These are phyloP conservation scores for Dryas iulia DNA, from an alignment of 1,140 invertebrate species.

Conservation along the genomic window DNA sequence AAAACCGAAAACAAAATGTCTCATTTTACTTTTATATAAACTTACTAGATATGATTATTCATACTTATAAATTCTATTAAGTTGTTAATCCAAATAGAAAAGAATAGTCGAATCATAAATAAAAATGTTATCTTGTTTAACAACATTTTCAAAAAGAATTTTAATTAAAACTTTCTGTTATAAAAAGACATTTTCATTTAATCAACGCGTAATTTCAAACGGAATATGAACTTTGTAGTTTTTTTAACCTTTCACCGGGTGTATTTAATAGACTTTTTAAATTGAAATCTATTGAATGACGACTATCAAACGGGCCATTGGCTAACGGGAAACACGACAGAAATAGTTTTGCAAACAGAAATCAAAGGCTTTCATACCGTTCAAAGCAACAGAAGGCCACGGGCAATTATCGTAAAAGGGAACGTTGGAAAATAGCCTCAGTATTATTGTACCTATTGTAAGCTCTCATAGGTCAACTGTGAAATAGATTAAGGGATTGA, in stretches of 20 bases:
- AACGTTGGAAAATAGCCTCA: constrained; percentile 52
- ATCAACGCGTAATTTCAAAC: background rate
- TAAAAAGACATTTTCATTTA: background rate
- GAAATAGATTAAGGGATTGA: constrained; percentile 34
- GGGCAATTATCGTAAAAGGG: constrained; percentile 66
- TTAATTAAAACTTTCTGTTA: background rate
- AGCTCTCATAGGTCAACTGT: constrained; percentile 46
- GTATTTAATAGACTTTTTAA: constrained; percentile 12
- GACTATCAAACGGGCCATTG: constrained; percentile 15
- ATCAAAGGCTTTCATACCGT: constrained; percentile 40
- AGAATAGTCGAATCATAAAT: background rate
- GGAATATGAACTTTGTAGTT: background rate
- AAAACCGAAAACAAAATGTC: no score
- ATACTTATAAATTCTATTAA: no score
- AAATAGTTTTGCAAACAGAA: constrained; percentile 43
- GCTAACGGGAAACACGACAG: constrained; percentile 27
- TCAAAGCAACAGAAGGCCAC: constrained; percentile 41
- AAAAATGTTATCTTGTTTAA: background rate
- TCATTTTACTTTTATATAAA: no score
- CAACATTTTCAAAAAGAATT: background rate
- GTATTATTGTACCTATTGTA: constrained; percentile 50
- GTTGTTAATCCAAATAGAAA: no score
- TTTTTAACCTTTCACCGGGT: constrained; percentile 14
- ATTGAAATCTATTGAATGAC: constrained; percentile 6
- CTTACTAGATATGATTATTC: no score